Evolutionary conservation across 2,113 vertebrate genomes (phyloP), one percentile per base, ranked within the genome.

Genomic region (Cyprinus carpio): DNA sequence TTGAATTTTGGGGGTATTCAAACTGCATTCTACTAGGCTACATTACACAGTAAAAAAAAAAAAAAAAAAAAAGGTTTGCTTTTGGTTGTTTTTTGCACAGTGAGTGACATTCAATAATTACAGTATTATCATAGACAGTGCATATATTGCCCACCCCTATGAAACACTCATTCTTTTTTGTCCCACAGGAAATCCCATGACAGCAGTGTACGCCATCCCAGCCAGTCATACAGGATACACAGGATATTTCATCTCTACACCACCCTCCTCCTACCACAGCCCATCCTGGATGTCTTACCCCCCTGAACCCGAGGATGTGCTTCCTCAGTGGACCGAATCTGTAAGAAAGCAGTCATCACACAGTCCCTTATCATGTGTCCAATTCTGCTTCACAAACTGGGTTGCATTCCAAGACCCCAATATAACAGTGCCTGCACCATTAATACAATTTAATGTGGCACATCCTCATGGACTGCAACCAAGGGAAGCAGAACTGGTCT

Each of bases 241-340:
- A 0, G 97, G 96, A 86, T 98, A 98, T 92, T 97, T 96, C 87
- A 96, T 98, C 87, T 96, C 97, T 69, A 96, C 97, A 0, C 96
- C 98, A 12, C 96, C 98, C 75, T 95, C 95, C 0, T 97, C 97
- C 72, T 99, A 99, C 87, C 96, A 96, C 90, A 98, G 93, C 91
- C 97, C 97, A n/a, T 96, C 96, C 89, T 99, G 98, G 98, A 97
- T 98, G 97, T 96, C 97, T 81, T 99, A 98, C 29, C 95, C 97
- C 12, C 97, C 96, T 77, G 98, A 99, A 81, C 94, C 95, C 1
- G 97, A 95, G 4, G 97, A 99, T 84, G 90, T 98, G 71, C 93
- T 96, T 0, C 95, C 96, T 84, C 97, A 98, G 91, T 99, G 98
- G 98, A 95, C 96, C 62, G 98, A 99, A 84, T 97, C 97, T 90